These are phyloP conservation scores for Conus canariensis DNA, from an alignment of 2,888 invertebrate genomes.

Conservation along the genomic window DNA sequence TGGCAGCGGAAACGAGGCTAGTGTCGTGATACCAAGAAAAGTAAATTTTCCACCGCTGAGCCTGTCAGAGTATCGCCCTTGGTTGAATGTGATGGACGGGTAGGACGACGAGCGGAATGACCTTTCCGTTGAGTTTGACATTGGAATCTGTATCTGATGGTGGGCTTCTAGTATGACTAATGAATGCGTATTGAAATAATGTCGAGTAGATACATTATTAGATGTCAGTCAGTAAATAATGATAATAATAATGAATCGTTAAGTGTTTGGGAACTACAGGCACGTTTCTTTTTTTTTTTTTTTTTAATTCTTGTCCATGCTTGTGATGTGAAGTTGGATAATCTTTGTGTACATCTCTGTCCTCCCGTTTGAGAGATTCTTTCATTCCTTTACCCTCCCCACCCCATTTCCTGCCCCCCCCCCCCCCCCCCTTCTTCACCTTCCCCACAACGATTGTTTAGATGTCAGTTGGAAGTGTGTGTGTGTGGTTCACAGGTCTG, in stretches of 20 bases:
- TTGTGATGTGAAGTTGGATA: neutral
- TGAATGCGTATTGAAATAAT: too few species aligned
- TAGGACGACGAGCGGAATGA: too few species aligned
- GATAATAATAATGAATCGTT: neutral
- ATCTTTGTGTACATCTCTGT: too few species aligned
- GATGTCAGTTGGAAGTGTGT: neutral
- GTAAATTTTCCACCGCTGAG: too few species aligned
- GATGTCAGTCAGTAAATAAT: neutral
- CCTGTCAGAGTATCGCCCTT: too few species aligned
- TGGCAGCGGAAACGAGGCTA: too few species aligned
- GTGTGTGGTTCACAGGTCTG: neutral
- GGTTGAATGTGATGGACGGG: too few species aligned
- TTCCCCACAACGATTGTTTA: neutral
- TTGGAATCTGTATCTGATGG: too few species aligned
- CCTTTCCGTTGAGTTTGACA: too few species aligned
- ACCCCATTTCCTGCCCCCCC: neutral
- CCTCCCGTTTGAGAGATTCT: too few species aligned
- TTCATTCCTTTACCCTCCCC: neutral
- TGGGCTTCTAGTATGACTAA: too few species aligned
- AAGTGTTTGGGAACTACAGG: neutral
- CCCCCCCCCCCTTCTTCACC: neutral
- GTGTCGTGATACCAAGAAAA: too few species aligned
- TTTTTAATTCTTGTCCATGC: neutral
- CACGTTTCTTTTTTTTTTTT: neutral
- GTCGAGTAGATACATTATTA: neutral